phyloP scores from a whole-genome alignment of 2,797 vertebrate species.

The Sciurus vulgaris region DNA sequence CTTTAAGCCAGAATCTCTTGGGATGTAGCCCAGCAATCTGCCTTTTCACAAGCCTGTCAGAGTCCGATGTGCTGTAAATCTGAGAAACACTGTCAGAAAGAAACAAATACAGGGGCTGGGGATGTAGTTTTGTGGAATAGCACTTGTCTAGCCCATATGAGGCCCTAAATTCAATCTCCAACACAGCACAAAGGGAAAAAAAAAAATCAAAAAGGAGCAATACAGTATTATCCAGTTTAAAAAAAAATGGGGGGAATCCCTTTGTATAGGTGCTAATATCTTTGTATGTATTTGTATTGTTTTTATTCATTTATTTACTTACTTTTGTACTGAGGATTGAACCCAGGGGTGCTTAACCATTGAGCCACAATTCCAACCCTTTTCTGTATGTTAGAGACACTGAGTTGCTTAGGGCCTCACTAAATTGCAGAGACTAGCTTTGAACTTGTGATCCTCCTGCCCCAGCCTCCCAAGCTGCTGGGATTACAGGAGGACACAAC shows the following conservation, averaged over 20 bases:
- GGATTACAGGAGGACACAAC: too few species aligned
- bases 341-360: too few species aligned
- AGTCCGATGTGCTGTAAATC: neutral
- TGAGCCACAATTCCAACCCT: too few species aligned
- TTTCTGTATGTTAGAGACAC: too few species aligned
- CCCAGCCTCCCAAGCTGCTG: too few species aligned
- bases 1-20: neutral
- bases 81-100: neutral
- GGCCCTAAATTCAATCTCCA: too few species aligned
- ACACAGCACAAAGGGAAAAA: too few species aligned
- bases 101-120: neutral
- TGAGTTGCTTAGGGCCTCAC: too few species aligned
- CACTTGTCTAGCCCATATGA: neutral
- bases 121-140: neutral
- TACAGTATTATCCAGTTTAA: neutral
- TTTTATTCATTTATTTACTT: too few species aligned
- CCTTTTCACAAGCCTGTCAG: neutral
- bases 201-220: neutral
- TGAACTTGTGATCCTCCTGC: too few species aligned
- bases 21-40: neutral
- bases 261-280: neutral
- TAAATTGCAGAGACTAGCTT: too few species aligned
- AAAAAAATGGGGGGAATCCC: neutral
- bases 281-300: neutral
- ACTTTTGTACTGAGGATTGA: too few species aligned